Evolutionary conservation across 2,888 invertebrate species (phyloP).

Genomic region (Dromius quadrimaculatus): DNA sequence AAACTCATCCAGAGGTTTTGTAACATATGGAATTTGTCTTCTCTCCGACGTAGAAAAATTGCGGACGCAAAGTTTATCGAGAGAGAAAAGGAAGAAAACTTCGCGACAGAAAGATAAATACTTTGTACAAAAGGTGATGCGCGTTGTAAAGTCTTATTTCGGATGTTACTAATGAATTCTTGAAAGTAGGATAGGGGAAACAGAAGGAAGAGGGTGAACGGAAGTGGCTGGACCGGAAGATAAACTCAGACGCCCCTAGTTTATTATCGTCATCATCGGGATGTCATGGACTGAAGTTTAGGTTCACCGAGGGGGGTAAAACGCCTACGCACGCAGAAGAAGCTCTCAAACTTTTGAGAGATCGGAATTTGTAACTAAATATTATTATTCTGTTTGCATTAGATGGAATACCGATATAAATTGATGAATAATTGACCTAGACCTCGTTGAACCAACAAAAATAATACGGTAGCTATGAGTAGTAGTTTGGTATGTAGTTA

Average conservation of each 20-base stretch:
- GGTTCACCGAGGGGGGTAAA: no score
- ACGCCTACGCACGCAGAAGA: no score
- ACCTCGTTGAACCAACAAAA: no score
- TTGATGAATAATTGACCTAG: no score
- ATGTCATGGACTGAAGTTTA: no score
- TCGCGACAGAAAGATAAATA: conserved; percentile 52
- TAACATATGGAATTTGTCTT: conserved; percentile 60
- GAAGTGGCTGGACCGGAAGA: conserved; percentile 41
- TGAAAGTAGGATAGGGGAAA: conserved; percentile 9
- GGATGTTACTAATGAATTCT: conserved; percentile 51
- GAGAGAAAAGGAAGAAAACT: conserved; percentile 56
- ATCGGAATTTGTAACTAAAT: no score
- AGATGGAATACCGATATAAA: no score
- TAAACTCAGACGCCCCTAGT: conserved; percentile 33
- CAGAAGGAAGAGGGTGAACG: neutral
- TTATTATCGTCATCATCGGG: conserved; percentile 42
- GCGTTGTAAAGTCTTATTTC: conserved; percentile 50
- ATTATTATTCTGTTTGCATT: no score
- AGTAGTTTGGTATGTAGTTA: no score
- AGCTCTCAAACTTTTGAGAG: no score
- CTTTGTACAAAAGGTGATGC: conserved; percentile 52
- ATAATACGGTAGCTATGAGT: no score
- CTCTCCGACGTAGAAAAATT: conserved; percentile 62
- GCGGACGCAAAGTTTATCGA: conserved; percentile 63
- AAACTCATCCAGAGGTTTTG: no score